phyloP scores from a whole-genome alignment of 2,113 vertebrate genomes.

The Dromiciops gliroides region DNA sequence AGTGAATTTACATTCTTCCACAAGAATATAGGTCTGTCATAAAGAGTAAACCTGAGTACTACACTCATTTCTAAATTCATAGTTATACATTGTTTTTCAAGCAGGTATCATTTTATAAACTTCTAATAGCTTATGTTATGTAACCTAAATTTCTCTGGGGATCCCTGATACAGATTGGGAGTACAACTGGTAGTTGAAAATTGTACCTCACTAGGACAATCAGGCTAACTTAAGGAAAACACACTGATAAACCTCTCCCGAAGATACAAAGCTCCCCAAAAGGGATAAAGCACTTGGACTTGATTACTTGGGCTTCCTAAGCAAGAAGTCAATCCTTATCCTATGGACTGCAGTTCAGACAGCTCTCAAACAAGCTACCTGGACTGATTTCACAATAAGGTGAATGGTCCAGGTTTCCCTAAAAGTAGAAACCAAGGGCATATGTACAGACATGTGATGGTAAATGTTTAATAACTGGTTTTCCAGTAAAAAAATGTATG shows the following conservation, averaged over 20 bases:
- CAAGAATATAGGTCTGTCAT: background rate
- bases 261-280: background rate
- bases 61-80: background rate
- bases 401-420: background rate
- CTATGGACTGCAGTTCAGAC: background rate
- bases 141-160: background rate
- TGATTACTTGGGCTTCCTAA: background rate
- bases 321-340: background rate
- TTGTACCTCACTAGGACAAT: background rate
- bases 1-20: background rate
- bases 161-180: background rate
- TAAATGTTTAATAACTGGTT: background rate
- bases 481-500: background rate
- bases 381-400: background rate
- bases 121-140: background rate
- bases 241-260: background rate
- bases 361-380: background rate
- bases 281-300: background rate
- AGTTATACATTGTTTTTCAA: background rate
- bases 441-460: background rate
- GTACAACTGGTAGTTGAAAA: background rate
- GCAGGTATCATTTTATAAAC: background rate
- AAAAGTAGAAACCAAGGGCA: background rate
- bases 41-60: background rate
- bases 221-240: background rate